Percentiles rank a stretch among this genome's conserved stretches.
Evolutionary conservation across 2,888 invertebrate species (phyloP).

Genomic region (Dioctria rufipes): DNA sequence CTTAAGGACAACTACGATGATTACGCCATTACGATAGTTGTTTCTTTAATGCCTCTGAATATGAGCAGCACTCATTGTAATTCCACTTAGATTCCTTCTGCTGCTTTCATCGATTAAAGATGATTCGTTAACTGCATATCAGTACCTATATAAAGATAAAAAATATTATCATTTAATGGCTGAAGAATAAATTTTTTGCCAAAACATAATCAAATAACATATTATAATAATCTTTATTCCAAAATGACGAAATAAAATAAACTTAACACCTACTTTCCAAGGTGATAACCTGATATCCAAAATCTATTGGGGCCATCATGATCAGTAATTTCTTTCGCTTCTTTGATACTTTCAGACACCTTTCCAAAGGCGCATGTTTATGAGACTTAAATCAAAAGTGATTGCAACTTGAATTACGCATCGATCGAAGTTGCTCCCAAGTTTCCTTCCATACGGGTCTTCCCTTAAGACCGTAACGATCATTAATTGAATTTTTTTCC

Average conservation of each 20-base stretch:
- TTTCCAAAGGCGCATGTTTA: conserved; percentile 21
- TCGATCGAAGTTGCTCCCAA: conserved; percentile 12
- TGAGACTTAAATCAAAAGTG: conserved; percentile 46
- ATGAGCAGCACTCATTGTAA: too few relatives aligned
- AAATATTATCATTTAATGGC: too few relatives aligned
- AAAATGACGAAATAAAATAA: conserved; percentile 4
- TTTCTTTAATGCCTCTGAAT: too few relatives aligned
- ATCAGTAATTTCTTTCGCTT: conserved; percentile 29
- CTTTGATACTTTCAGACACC: conserved; percentile 25
- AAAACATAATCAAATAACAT: background rate
- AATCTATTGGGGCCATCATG: conserved; percentile 49
- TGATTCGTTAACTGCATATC: too few relatives aligned
- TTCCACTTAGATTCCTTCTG: too few relatives aligned
- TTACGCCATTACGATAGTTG: too few relatives aligned
- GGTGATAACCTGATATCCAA: conserved; percentile 27
- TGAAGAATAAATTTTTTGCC: background rate
- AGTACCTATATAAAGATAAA: too few relatives aligned
- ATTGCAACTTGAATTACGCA: conserved; percentile 52
- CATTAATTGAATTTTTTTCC: conserved; percentile 22
- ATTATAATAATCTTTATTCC: background rate
- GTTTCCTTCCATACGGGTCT: background rate
- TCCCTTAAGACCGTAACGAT: background rate
- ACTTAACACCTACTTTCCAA: conserved; percentile 39
- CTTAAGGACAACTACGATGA: too few relatives aligned
- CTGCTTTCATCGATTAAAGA: too few relatives aligned